These are phyloP conservation scores for Coryphaenoides rupestris DNA, from an alignment of 2,113 vertebrate species.

Conservation along the genomic window DNA sequence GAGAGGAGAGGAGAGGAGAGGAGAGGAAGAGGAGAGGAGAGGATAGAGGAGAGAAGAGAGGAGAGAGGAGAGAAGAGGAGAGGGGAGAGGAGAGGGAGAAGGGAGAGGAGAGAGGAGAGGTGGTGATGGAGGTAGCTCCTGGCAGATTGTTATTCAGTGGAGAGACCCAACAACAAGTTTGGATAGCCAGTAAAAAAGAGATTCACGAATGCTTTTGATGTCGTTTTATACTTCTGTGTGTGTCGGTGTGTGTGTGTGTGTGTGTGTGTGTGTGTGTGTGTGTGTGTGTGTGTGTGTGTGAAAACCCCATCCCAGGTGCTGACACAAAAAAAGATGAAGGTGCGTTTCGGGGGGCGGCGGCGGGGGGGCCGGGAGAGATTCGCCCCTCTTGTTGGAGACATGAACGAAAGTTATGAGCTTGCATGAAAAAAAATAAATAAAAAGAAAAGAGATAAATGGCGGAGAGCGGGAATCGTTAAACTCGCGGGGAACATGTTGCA, in stretches of 20 bases:
- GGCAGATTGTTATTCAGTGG: conserved; percentile 22
- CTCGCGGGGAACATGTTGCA: conserved; percentile 62
- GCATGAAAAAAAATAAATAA: conserved; percentile 37
- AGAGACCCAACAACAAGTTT: conserved; percentile 13
- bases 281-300: no score
- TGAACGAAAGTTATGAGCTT: conserved; percentile 20
- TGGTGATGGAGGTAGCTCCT: conserved; percentile 21
- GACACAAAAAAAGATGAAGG: not conserved
- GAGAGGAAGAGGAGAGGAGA: conserved; percentile 5
- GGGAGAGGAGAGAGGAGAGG: conserved; percentile 8
- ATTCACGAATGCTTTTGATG: conserved; percentile 1
- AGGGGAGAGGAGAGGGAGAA: conserved; percentile 25
- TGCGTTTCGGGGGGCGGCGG: not conserved
- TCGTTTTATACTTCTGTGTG: not conserved
- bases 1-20: no score
- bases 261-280: no score
- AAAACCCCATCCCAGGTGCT: no score
- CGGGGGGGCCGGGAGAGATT: conserved; percentile 19
- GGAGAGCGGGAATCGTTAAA: conserved; percentile 50
- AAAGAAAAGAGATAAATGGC: conserved; percentile 32
- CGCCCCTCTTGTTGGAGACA: conserved; percentile 2
- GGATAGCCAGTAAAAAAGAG: conserved; percentile 3
- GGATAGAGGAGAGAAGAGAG: conserved; percentile 38
- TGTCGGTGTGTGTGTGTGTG: no score
- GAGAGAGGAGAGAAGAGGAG: conserved; percentile 27